phyloP scores from a whole-genome alignment of 2,113 vertebrate genomes.

The Trochalopteron elliotii region DNA sequence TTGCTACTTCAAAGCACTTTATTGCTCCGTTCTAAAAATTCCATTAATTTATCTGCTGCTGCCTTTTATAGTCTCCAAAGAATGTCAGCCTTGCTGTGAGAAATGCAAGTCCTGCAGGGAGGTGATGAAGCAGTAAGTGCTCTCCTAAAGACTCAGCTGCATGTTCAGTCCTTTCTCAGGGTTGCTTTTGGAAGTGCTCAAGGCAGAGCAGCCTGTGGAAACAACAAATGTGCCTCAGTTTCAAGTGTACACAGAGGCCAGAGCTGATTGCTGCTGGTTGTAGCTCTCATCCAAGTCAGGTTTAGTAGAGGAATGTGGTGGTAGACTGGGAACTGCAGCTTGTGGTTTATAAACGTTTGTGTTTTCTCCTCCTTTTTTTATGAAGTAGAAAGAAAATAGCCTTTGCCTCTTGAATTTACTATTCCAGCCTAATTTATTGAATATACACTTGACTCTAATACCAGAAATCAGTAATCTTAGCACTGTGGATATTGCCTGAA shows the following conservation, averaged over 20 bases:
- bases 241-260: background rate
- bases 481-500: background rate
- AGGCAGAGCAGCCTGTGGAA: background rate
- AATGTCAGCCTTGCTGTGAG: background rate
- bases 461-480: background rate
- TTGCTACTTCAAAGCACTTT: background rate
- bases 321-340: background rate
- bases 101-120: background rate
- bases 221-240: background rate
- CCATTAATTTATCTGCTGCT: slow-evolving; percentile 10
- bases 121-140: background rate
- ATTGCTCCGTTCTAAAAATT: background rate
- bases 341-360: background rate
- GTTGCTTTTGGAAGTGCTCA: background rate
- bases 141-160: background rate
- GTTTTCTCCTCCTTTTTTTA: background rate
- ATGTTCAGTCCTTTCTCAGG: background rate
- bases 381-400: background rate
- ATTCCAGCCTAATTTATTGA: background rate
- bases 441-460: background rate
- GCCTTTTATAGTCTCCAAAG: background rate
- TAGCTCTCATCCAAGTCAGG: background rate
- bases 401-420: background rate
- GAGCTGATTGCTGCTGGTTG: background rate
- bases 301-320: background rate